Evolutionary conservation across 2,797 vertebrate genomes (phyloP), one percentile per base, ranked within the genome.

Genomic region (Mus spretus): DNA sequence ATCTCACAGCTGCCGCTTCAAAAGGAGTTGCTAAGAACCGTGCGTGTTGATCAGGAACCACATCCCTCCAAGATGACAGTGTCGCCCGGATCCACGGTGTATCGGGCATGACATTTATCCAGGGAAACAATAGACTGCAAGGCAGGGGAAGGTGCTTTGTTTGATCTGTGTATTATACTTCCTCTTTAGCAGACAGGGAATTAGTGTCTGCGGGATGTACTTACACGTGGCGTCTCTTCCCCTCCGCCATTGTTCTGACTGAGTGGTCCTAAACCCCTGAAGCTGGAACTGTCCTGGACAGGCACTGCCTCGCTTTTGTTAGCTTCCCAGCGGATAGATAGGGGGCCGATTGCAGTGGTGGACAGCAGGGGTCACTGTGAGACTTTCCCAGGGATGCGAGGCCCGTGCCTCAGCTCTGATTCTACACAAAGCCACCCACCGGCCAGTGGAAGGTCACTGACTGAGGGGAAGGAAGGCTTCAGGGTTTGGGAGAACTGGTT

Each of bases 321-420:
- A 88, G 91, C 20, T n/a, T 86, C 24, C 11, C 10, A 0, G 4
- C 0, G 12, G 12, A 3, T 0, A 12, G 12, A 3, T 3, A 89
- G 44, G 63, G 40, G 95, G 94, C 92, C 22, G 28, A 90, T 80
- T 3, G 0, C 9, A 0, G 3, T 5, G 40, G 2, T 19, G 34
- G 95, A 90, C 98, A 98, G 98, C 98, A 99, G 99, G 98, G 98
- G 98, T 98, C 98, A 96, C 98, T 98, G 96, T 98, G 97, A 96
- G 92, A 97, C 98, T 98, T 98, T 97, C 96, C 94, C 91, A 85
- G 95, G 50, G 53, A 89, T 70, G 0, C 0, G 0, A 20, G 6
- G 59, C 22, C 65, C 1, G 87, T 40, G 57, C 44, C 63, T 34
- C 44, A 19, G 81, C 4, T 75, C 8, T 1, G 9, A 5, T 1